Base-by-base conservation (phyloP, 1,140 invertebrate genomes). In the Chymomyza costata region DNA sequence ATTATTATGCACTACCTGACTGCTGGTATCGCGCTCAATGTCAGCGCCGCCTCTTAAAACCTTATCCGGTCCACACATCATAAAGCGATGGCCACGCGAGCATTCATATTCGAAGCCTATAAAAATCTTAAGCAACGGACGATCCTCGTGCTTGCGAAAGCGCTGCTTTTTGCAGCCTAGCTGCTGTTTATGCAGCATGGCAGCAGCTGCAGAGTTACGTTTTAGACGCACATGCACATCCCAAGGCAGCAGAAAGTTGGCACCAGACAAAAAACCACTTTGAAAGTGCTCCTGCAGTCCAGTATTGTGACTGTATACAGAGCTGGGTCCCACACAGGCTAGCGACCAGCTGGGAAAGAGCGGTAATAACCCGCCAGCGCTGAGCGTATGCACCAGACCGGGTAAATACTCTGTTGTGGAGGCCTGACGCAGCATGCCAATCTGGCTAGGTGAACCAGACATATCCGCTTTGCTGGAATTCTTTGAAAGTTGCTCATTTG, bases 41-140 rank as follows among this genome's bases (percentile, higher is more conserved):
- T 92, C 93, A 2, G 91, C 90, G 1, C 91, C 90, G 1, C 93
- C 92, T 70, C 93, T 93, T 10, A 97, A 86, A 16, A 97, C 90
- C 76, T 93, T 93, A 66, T 97, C 95, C 13, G 96, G 94, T 1
- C 91, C 91, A 10, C 94, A 93, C 82, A 95, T 92, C 91, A 99
- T 97, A 86, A 99, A 99, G 52, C 90, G 87, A 86, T 99, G 97
- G 1, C 97, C 97, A 32, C 94, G 85, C 0, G 94, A 93, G 88
- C 98, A 99, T 87, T 99, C 97, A 84, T 99, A 99, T 81, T 99
- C 97, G 63, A 96, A 92, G 1, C 97, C 97, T 54, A 99, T 91
- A 83, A 97, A 99, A 54, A 98, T 94, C 86, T 98, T 97, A 1
- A 97, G 93, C 6, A 92, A 92, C 71, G 97, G 91, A 66, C 84